A percentile compares a stretch with the other conserved stretches of the same genome.
Evolutionary conservation across 2,113 vertebrate species (phyloP).

Genomic region (Platichthys stellatus): DNA sequence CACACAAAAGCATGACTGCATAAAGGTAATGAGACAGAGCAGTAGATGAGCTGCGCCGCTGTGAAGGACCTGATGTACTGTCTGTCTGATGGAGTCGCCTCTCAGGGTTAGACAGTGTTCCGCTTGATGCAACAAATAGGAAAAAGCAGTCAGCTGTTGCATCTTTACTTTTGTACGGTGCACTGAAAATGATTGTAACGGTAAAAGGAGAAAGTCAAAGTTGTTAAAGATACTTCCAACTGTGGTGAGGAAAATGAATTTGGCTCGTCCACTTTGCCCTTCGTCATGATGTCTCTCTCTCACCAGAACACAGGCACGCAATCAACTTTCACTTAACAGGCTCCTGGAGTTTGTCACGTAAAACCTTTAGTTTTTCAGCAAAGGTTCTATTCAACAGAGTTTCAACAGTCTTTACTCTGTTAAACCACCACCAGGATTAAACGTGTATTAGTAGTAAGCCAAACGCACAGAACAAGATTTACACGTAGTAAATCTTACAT

Average conservation of each 20-base stretch:
- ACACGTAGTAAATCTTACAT: background rate
- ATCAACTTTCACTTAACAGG: background rate
- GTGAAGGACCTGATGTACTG: conserved; percentile 51
- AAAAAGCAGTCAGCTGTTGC: conserved; percentile 38
- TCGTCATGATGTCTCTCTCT: background rate
- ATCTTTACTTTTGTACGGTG: conserved; percentile 14
- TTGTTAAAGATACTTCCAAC: conserved; percentile 8
- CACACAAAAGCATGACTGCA: conserved; percentile 14
- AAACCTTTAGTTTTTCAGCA: background rate
- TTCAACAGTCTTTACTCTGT: background rate
- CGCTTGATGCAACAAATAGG: conserved; percentile 44
- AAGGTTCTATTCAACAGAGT: background rate
- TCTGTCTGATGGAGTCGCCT: conserved; percentile 48
- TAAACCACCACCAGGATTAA: background rate
- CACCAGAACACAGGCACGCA: background rate
- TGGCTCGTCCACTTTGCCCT: background rate
- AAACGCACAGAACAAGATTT: background rate
- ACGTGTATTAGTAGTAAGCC: no score
- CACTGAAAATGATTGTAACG: background rate
- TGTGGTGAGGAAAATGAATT: conserved; percentile 17
- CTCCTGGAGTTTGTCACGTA: background rate
- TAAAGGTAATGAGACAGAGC: conserved; percentile 59
- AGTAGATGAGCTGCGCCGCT: conserved; percentile 45
- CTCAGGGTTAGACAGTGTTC: conserved; percentile 41
- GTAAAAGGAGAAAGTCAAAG: conserved; percentile 7